phyloP scores from a whole-genome alignment of 53 echinoderm and acorn worm genomes.

The Arbacia lixula region DNA sequence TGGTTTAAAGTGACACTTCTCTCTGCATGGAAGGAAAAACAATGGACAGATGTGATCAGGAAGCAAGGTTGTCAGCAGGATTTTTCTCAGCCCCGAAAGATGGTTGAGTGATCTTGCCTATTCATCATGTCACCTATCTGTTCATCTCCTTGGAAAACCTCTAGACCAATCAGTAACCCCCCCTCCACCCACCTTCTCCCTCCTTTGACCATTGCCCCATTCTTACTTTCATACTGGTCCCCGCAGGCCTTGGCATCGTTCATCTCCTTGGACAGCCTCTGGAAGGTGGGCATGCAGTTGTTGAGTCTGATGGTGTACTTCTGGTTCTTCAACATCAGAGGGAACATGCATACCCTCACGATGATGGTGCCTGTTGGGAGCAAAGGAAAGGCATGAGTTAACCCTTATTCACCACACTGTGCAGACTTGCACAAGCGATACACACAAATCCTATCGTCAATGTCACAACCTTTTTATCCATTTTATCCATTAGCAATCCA shows the following conservation, averaged over 20 bases:
- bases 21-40: too few relatives aligned
- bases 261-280: constrained; percentile 81
- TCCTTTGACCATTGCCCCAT: too few relatives aligned
- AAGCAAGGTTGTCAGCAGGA: constrained; percentile 22
- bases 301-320: constrained; percentile 79
- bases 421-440: too few relatives aligned
- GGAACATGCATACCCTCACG: constrained; percentile 77
- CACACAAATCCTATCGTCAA: too few relatives aligned
- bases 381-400: too few relatives aligned
- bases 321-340: constrained; percentile 84
- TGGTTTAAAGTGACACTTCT: too few relatives aligned
- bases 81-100: constrained; percentile 24
- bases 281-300: constrained; percentile 96
- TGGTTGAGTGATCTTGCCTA: not conserved
- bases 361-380: constrained; percentile 77
- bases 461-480: too few relatives aligned
- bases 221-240: constrained; percentile 87
- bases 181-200: too few relatives aligned
- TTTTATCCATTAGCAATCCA: too few relatives aligned
- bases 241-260: constrained; percentile 80
- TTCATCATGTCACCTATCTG: constrained; percentile 22
- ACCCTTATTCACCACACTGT: too few relatives aligned
- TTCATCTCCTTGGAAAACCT: too few relatives aligned
- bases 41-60: constrained; percentile 5
- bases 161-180: too few relatives aligned